A percentile compares a stretch with the other conserved stretches of the same genome.
These are phyloP conservation scores for Plusia festucae DNA, from an alignment of 2,888 invertebrate genomes.

Conservation along the genomic window DNA sequence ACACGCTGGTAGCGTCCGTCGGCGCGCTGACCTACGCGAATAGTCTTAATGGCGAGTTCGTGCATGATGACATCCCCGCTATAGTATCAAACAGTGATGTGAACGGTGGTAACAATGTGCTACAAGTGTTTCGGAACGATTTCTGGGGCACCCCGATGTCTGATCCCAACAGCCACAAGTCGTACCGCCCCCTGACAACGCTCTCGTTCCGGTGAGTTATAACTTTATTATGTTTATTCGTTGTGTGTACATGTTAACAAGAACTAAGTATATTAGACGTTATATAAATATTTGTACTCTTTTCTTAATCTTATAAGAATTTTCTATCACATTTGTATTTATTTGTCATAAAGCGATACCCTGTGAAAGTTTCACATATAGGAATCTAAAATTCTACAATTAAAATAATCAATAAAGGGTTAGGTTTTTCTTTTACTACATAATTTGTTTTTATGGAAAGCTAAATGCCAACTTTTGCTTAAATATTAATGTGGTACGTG, in stretches of 20 bases:
- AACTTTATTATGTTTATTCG: slow-evolving; percentile 13
- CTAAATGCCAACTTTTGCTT: neutral
- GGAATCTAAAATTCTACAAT: no score
- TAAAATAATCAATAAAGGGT: no score
- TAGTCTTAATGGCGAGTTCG: slow-evolving; percentile 94
- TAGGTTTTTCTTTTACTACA: no score
- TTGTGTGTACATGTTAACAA: neutral
- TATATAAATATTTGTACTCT: no score
- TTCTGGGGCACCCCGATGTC: slow-evolving; percentile 97
- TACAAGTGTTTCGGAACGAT: slow-evolving; percentile 92
- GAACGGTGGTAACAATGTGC: slow-evolving; percentile 90
- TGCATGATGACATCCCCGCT: slow-evolving; percentile 96
- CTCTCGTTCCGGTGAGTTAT: slow-evolving; percentile 94
- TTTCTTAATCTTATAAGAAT: no score
- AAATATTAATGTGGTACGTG: neutral
- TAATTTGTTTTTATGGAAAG: no score
- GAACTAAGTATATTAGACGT: neutral
- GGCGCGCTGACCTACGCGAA: slow-evolving; percentile 93
- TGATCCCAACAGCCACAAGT: slow-evolving; percentile 95
- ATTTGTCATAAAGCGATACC: no score
- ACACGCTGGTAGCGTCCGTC: slow-evolving; percentile 90
- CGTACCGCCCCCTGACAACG: slow-evolving; percentile 95
- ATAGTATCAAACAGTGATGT: slow-evolving; percentile 95
- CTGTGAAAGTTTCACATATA: no score
- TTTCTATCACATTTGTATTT: no score